Evolutionary conservation across 2,113 vertebrate genomes (phyloP).

Genomic region (Piaya cayana): DNA sequence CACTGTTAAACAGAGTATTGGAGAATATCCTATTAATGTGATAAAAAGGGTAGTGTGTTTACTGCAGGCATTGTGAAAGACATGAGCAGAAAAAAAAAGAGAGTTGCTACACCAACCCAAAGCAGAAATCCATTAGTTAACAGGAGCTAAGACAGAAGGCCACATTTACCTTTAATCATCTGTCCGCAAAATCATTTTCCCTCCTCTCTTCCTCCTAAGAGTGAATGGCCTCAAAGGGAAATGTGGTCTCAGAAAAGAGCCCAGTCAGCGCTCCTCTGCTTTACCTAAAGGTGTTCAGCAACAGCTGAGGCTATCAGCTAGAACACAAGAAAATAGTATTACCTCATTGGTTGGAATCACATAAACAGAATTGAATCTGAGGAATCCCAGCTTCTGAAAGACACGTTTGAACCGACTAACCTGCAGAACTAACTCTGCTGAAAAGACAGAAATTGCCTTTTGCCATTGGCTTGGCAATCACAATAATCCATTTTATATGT

Average conservation of each 20-base stretch:
- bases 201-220: not conserved
- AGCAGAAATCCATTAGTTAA: not conserved
- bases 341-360: not conserved
- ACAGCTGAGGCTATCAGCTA: not conserved
- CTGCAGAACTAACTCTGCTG: not conserved
- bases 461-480: not conserved
- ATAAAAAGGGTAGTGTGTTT: not conserved
- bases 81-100: not conserved
- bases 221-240: rapidly evolving
- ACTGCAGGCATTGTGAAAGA: not conserved
- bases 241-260: not conserved
- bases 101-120: not conserved
- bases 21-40: not conserved
- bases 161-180: not conserved
- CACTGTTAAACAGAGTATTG: not conserved
- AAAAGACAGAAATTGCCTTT: not conserved
- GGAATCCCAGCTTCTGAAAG: not conserved
- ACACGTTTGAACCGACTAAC: not conserved
- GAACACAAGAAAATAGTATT: not conserved
- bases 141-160: not conserved
- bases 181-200: not conserved
- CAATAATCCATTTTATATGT: not conserved
- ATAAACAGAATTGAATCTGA: not conserved
- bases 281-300: not conserved
- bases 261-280: not conserved